phyloP scores from a whole-genome alignment of 2,797 vertebrate genomes.

The Chelonia mydas region DNA sequence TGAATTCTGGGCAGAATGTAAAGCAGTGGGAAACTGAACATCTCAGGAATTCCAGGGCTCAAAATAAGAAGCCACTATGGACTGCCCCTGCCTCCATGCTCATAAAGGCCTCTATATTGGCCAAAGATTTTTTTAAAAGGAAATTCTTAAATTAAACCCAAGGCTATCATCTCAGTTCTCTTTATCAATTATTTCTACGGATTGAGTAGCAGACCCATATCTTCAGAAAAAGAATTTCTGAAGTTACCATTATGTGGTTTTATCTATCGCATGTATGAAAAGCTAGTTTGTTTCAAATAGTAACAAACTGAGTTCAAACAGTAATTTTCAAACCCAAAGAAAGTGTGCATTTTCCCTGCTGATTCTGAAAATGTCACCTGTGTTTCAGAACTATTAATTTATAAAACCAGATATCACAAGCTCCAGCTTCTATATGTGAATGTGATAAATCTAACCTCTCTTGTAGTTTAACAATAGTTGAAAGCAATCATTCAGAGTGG shows the following conservation, averaged over 20 bases:
- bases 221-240: background rate
- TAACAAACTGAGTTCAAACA: background rate
- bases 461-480: background rate
- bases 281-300: fast-evolving
- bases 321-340: background rate
- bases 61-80: background rate
- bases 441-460: background rate
- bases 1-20: background rate
- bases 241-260: background rate
- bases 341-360: background rate
- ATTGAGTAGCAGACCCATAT: fast-evolving
- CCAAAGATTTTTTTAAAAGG: background rate
- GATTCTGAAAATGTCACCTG: background rate
- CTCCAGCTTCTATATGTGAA: background rate
- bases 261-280: background rate
- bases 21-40: background rate
- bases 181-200: background rate
- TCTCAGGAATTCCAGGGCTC: background rate
- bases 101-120: background rate
- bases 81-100: fast-evolving
- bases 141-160: background rate
- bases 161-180: background rate
- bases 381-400: background rate
- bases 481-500: fast-evolving
- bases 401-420: fast-evolving